Evolutionary conservation across 1,140 invertebrate species (phyloP).

Genomic region (Rhysida immarginata): DNA sequence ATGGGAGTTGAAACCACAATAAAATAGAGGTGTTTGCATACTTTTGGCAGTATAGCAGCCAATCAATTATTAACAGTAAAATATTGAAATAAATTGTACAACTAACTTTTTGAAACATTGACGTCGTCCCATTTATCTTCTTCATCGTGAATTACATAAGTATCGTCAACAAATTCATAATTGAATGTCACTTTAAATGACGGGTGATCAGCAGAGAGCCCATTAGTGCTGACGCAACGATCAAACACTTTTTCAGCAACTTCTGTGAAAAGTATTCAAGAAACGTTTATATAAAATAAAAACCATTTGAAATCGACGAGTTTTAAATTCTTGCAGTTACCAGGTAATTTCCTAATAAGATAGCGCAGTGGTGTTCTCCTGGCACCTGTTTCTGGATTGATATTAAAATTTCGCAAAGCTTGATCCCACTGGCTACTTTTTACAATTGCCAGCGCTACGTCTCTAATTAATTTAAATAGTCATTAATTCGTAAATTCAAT

Average conservation of each 20-base stretch:
- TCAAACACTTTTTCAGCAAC: slow-evolving; percentile 35
- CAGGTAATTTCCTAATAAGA: slow-evolving; percentile 35
- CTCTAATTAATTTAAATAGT: slow-evolving; percentile 18
- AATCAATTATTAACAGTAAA: not conserved
- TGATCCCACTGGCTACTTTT: slow-evolving; percentile 30
- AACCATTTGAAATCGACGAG: not conserved
- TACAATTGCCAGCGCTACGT: slow-evolving; percentile 30
- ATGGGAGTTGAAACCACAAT: no score
- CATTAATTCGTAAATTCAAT: not conserved
- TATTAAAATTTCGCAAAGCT: slow-evolving; percentile 28
- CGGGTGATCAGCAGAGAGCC: slow-evolving; percentile 25
- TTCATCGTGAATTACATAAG: slow-evolving; percentile 25
- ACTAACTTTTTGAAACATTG: not conserved
- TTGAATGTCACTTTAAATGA: slow-evolving; percentile 31
- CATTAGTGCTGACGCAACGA: slow-evolving; percentile 28
- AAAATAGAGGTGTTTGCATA: no score
- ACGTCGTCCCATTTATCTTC: not conserved
- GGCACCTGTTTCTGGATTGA: slow-evolving; percentile 20
- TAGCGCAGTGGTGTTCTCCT: slow-evolving; percentile 35
- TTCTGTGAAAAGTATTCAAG: slow-evolving; percentile 20
- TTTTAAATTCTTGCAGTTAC: slow-evolving; percentile 15
- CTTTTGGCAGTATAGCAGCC: not conserved
- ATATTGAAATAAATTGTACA: not conserved
- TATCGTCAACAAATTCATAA: slow-evolving; percentile 38
- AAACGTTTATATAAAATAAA: not conserved